Conservation (phyloP, 2,113 vertebrate species). For the Mobula birostris region DNA sequence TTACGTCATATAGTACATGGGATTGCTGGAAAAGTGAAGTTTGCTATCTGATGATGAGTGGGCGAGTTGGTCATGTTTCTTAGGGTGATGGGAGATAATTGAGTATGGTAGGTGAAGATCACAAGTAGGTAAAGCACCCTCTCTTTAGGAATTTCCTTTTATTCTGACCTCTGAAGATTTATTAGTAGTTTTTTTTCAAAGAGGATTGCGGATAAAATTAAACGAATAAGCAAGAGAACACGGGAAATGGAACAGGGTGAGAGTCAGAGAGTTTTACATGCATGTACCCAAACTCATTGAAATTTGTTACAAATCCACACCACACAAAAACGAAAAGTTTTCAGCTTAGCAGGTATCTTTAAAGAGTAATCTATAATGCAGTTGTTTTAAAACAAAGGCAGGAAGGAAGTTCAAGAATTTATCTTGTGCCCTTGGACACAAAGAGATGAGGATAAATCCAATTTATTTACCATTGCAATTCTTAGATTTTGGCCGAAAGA, state of each 20-base stretch:
- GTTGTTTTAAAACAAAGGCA: neutral
- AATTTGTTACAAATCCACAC: neutral
- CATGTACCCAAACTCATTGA: neutral
- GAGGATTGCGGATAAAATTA: neutral
- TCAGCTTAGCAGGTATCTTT: too few relatives aligned
- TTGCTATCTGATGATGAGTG: too few relatives aligned
- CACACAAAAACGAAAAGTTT: too few relatives aligned
- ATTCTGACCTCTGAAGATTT: neutral
- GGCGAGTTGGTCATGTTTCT: too few relatives aligned
- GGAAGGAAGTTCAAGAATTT: neutral
- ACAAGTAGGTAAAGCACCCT: too few relatives aligned
- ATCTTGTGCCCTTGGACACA: neutral
- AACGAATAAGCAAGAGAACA: neutral
- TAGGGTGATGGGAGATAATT: too few relatives aligned
- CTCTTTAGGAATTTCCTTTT: neutral
- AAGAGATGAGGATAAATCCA: neutral
- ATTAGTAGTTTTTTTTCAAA: neutral
- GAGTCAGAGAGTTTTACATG: neutral
- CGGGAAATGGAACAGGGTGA: neutral
- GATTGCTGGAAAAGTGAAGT: too few relatives aligned
- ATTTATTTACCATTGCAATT: neutral
- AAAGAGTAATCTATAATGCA: neutral
- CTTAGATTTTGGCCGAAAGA: neutral
- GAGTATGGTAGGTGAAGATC: too few relatives aligned
- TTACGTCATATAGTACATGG: too few relatives aligned